Evolutionary conservation across 2,888 invertebrate species (phyloP), one percentile per base, ranked within the genome.

Genomic region (Drosophila falleni): DNA sequence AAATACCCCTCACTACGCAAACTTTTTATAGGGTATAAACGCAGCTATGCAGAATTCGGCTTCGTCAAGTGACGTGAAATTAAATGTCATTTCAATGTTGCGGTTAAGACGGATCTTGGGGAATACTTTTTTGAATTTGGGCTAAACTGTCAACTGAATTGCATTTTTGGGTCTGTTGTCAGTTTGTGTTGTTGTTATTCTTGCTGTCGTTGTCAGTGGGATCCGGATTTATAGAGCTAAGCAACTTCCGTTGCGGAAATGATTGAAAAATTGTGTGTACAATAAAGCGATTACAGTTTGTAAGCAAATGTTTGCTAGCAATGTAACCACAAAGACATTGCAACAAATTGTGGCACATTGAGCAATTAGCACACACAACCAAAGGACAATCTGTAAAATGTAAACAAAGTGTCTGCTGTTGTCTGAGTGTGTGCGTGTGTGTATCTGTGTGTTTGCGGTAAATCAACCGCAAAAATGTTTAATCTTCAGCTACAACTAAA

Each of bases 41-140:
- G 35, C 50, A 62, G 15, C 33, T 47, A 54, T 51, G 53, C 44
- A 54, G 56, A 74, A 50, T 35, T 19, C 41, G 19, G 6, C 2
- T 19, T 37, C 13, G 37, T 26, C 23, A n/a, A 51, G 51, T 39
- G 39, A 39, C 39, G 65, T 47, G 58, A 71, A 88, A 83, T 88
- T 55, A 71, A 88, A 78, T 88, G 83, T 77, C 83, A 86, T 78
- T 74, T 74, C 74, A 71, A 68, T 68, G 58, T 65, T 86, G 83
- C 60, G 83, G 87, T 80, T 82, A 77, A 63, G 54, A 19, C 46
- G 42, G 50, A 50, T 23, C 44, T 68, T 54, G 11, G 29, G 23
- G 46, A 54, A 46, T 46, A 46, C n/a, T 62, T 47, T 47, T 26
- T 15, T 8, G 37, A 4, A 37, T 29, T 58, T 16, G 15, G 44